Conservation (phyloP, 2,113 vertebrate species). For the Electrona antarctica region DNA sequence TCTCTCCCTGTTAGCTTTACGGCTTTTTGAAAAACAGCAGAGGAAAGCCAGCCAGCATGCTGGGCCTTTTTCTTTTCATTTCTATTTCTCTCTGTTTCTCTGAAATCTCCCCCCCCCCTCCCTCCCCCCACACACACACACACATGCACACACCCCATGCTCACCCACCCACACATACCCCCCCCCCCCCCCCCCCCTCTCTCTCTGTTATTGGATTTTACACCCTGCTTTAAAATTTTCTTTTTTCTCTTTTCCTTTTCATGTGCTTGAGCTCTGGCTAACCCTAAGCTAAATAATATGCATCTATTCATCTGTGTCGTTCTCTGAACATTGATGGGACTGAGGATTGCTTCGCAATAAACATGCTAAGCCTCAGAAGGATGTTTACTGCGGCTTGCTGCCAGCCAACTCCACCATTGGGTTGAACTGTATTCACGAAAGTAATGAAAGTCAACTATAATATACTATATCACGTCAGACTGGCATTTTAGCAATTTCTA, state of each 20-base stretch:
- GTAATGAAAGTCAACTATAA: conserved; percentile 9
- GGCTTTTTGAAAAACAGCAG: conserved; percentile 67
- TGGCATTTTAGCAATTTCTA: conserved; percentile 5
- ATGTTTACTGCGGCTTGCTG: conserved; percentile 60
- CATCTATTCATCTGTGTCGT: conserved; percentile 64
- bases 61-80: conserved; percentile 38
- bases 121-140: background rate
- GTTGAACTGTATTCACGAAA: conserved; percentile 31
- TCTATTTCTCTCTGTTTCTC: conserved; percentile 19
- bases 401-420: conserved; percentile 48
- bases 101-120: background rate
- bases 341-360: conserved; percentile 69
- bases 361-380: conserved; percentile 63
- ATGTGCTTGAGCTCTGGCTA: conserved; percentile 56
- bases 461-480: background rate
- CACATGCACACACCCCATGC: background rate
- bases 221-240: conserved; percentile 57
- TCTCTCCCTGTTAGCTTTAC: conserved; percentile 71
- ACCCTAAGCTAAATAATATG: conserved; percentile 69
- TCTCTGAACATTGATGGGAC: conserved; percentile 66
- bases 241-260: conserved; percentile 19
- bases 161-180: conserved; percentile 5
- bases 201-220: conserved; percentile 51
- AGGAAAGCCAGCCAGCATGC: conserved; percentile 45
- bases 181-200: conserved; percentile 12